These are phyloP conservation scores for Mirounga angustirostris DNA, from an alignment of 2,113 vertebrate species.

Conservation along the genomic window DNA sequence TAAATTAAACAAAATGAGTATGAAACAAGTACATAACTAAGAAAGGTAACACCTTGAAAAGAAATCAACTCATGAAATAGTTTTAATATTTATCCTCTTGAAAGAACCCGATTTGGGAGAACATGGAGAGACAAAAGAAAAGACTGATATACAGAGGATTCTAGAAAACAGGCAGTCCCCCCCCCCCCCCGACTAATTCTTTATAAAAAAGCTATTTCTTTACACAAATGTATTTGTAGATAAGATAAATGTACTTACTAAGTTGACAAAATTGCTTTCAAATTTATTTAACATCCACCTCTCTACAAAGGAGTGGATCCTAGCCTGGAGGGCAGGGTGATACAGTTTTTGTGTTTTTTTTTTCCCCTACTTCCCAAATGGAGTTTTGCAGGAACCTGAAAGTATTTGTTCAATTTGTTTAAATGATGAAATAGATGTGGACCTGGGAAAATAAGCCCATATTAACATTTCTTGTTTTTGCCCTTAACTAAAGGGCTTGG, in stretches of 20 bases:
- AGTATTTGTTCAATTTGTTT: slow-evolving; percentile 31
- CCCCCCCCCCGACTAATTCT: background rate
- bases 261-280: slow-evolving; percentile 39
- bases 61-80: slow-evolving; percentile 53
- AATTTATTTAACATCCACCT: background rate
- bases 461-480: background rate
- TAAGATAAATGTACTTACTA: slow-evolving; percentile 25
- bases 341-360: background rate
- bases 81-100: background rate
- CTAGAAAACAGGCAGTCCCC: background rate
- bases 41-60: slow-evolving; percentile 38
- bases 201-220: slow-evolving; percentile 39
- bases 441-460: background rate
- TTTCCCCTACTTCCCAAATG: background rate
- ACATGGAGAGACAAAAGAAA: background rate
- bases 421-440: background rate
- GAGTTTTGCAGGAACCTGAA: background rate
- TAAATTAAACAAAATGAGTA: slow-evolving; percentile 60
- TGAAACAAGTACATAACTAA: slow-evolving; percentile 32
- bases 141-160: background rate
- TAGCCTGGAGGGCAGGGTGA: background rate
- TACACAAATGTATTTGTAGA: slow-evolving; percentile 22
- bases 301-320: background rate
- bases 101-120: slow-evolving; percentile 38
- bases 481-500: background rate